phyloP scores from a whole-genome alignment of 2,888 invertebrate genomes.

The Phlogophora meticulosa region DNA sequence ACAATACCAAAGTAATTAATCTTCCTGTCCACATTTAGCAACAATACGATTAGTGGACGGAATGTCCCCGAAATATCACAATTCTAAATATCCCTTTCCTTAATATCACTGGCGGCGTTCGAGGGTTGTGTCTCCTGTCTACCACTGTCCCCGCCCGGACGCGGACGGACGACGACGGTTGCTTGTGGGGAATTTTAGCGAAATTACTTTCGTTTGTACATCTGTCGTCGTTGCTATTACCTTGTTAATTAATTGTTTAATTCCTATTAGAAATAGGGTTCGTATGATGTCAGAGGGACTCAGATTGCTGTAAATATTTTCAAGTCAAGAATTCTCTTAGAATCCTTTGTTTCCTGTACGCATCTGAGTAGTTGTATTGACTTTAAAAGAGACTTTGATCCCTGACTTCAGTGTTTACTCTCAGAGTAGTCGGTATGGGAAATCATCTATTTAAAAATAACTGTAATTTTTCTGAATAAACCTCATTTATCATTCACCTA shows the following conservation, averaged over 20 bases:
- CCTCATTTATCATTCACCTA: too few species aligned
- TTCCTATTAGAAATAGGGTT: background rate
- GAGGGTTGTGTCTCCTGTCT: slow-evolving; percentile 56
- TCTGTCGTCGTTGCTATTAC: slow-evolving; percentile 44
- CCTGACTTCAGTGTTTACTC: too few species aligned
- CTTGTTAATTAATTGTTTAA: slow-evolving; percentile 59
- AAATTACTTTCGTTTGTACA: slow-evolving; percentile 78
- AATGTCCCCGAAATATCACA: slow-evolving; percentile 43
- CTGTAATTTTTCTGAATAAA: background rate
- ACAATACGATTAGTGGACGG: slow-evolving; percentile 43
- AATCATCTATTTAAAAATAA: too few species aligned
- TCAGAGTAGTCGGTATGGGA: too few species aligned
- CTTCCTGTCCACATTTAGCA: slow-evolving; percentile 39
- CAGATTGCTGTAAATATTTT: slow-evolving; percentile 4
- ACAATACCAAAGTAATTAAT: slow-evolving; percentile 47
- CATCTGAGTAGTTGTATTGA: too few species aligned
- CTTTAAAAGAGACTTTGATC: too few species aligned
- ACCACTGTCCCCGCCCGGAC: slow-evolving; percentile 47
- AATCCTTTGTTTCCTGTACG: too few species aligned
- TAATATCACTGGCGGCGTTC: slow-evolving; percentile 42
- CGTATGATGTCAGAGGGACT: background rate
- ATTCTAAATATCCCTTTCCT: slow-evolving; percentile 44
- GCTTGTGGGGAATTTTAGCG: slow-evolving; percentile 73
- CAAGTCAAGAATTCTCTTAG: background rate
- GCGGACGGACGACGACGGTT: slow-evolving; percentile 37